Conservation (phyloP, 2,113 vertebrate genomes). For the Herpetotheres cachinnans region DNA sequence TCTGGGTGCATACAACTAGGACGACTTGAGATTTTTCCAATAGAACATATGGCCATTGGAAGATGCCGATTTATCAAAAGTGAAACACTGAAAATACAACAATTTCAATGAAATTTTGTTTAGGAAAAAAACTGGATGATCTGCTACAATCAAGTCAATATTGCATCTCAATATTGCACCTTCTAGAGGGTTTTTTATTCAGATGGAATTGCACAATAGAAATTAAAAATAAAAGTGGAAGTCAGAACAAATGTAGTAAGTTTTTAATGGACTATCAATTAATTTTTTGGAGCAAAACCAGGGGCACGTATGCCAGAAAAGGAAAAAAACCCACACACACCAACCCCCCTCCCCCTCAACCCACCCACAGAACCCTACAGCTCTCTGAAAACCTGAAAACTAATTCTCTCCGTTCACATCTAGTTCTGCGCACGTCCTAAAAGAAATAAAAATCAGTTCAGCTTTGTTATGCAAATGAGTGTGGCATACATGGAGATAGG, state of each 20-base stretch:
- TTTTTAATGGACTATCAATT: slow-evolving; percentile 42
- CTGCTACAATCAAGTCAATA: slow-evolving; percentile 14
- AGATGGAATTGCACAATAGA: neutral
- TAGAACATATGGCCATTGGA: slow-evolving; percentile 55
- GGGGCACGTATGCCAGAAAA: slow-evolving; percentile 29
- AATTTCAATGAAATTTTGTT: slow-evolving; percentile 28
- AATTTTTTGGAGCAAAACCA: slow-evolving; percentile 42
- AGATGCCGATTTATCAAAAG: slow-evolving; percentile 52
- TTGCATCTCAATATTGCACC: slow-evolving; percentile 9
- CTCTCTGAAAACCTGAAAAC: neutral
- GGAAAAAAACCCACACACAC: neutral
- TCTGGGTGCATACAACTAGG: slow-evolving; percentile 44
- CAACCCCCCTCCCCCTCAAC: neutral
- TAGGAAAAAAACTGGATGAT: neutral
- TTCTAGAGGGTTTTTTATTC: slow-evolving; percentile 6
- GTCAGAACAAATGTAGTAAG: neutral
- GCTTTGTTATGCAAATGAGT: slow-evolving; percentile 21
- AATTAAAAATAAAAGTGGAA: slow-evolving; percentile 25
- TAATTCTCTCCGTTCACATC: neutral
- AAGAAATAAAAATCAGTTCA: neutral
- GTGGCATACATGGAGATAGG: neutral
- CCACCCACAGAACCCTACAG: neutral
- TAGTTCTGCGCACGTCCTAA: neutral
- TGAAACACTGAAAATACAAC: slow-evolving; percentile 34
- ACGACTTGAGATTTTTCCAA: slow-evolving; percentile 52